Evolutionary conservation across 2,113 vertebrate species (phyloP).

Genomic region (Bubalus kerabau): DNA sequence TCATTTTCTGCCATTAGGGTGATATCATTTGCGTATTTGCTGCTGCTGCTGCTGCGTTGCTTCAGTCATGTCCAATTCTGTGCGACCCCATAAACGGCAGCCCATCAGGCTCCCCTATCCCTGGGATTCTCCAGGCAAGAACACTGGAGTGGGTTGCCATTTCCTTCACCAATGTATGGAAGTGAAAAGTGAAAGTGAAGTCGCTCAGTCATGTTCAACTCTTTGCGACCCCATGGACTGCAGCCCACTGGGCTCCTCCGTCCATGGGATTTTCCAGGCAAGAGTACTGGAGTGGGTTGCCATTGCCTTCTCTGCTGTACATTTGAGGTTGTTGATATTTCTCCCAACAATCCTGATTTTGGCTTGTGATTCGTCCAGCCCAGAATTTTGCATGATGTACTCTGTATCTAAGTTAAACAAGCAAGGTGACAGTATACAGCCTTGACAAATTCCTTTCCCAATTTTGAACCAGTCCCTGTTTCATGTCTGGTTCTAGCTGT

Average conservation of each 20-base stretch:
- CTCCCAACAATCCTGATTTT: neutral
- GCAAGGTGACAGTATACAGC: neutral
- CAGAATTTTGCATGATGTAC: neutral
- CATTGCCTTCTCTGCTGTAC: neutral
- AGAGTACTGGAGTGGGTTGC: no score
- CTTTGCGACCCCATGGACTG: no score
- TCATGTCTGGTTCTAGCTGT: neutral
- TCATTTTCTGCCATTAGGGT: neutral
- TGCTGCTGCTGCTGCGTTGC: no score
- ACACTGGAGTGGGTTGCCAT: no score
- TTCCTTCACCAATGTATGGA: no score
- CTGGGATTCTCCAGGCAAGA: no score
- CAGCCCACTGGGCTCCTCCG: no score
- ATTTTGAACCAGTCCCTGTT: neutral
- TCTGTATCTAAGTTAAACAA: neutral
- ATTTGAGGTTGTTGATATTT: neutral
- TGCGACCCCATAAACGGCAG: accelerated
- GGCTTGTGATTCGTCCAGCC: neutral
- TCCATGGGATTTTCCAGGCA: no score
- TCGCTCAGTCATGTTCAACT: accelerated
- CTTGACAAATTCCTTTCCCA: neutral
- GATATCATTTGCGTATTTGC: neutral
- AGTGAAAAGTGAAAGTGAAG: no score
- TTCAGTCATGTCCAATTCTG: no score
- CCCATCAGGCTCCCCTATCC: accelerated